Conservation (phyloP, 2,888 invertebrate species). For the Smittia sp. region DNA sequence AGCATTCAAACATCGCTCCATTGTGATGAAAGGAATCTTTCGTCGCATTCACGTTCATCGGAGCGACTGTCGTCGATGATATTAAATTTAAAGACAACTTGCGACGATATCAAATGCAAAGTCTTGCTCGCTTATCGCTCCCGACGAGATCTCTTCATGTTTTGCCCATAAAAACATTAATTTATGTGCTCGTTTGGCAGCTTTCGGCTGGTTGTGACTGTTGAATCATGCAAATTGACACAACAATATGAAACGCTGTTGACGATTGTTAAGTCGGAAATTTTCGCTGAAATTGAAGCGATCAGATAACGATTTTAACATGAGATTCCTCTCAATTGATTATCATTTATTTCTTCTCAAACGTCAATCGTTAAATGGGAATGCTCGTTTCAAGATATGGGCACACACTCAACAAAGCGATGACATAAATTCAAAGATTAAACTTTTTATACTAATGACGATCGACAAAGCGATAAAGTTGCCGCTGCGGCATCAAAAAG, state of each 20-base stretch:
- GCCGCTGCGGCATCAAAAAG: slow-evolving; percentile 19
- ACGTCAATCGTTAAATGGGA: background rate
- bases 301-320: slow-evolving; percentile 16
- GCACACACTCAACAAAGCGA: slow-evolving; percentile 10
- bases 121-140: background rate
- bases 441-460: slow-evolving; percentile 29
- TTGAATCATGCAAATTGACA: slow-evolving; percentile 24
- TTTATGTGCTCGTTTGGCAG: slow-evolving; percentile 15
- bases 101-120: slow-evolving; percentile 7
- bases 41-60: background rate
- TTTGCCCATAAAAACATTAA: slow-evolving; percentile 18
- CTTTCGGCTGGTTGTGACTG: background rate
- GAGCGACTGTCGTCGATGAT: background rate
- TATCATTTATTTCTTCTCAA: background rate
- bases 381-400: background rate
- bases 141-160: slow-evolving; percentile 1
- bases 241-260: slow-evolving; percentile 10
- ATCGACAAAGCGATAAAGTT: slow-evolving; percentile 14
- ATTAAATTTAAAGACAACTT: slow-evolving; percentile 1
- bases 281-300: background rate
- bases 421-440: slow-evolving; percentile 25
- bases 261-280: background rate
- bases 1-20: slow-evolving; percentile 2
- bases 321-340: slow-evolving; percentile 4
- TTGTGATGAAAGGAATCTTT: background rate